phyloP scores from a whole-genome alignment of 2,797 vertebrate species.

The Potorous gilbertii region DNA sequence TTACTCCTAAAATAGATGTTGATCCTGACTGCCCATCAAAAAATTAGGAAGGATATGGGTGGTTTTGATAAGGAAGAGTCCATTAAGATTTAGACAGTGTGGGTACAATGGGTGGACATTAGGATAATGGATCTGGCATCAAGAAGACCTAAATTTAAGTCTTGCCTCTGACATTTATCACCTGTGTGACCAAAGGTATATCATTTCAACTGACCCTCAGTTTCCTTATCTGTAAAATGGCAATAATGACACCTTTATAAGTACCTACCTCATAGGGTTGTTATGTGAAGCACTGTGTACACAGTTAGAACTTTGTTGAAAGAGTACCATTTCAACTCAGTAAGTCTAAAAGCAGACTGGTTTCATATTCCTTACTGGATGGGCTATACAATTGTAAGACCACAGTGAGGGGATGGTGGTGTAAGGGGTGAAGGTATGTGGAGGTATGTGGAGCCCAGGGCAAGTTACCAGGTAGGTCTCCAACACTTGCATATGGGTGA shows the following conservation, averaged over 20 bases:
- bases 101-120: not conserved
- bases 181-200: not conserved
- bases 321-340: not conserved
- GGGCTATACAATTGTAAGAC: not conserved
- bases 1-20: not conserved
- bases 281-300: not conserved
- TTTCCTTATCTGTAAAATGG: not conserved
- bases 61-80: not conserved
- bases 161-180: not conserved
- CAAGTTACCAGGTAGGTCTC: not conserved
- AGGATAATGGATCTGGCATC: not conserved
- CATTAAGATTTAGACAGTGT: not conserved
- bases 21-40: not conserved
- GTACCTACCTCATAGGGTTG: not conserved
- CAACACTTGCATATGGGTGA: not conserved
- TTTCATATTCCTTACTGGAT: not conserved
- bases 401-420: accelerated
- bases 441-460: not conserved
- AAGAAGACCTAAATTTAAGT: not conserved
- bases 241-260: not conserved
- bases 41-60: not conserved
- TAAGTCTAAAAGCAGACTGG: not conserved
- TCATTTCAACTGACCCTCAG: not conserved
- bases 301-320: not conserved
- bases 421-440: too few relatives aligned